Conservation (phyloP, 2,113 vertebrate species). For the Gymnocephalus cernua region DNA sequence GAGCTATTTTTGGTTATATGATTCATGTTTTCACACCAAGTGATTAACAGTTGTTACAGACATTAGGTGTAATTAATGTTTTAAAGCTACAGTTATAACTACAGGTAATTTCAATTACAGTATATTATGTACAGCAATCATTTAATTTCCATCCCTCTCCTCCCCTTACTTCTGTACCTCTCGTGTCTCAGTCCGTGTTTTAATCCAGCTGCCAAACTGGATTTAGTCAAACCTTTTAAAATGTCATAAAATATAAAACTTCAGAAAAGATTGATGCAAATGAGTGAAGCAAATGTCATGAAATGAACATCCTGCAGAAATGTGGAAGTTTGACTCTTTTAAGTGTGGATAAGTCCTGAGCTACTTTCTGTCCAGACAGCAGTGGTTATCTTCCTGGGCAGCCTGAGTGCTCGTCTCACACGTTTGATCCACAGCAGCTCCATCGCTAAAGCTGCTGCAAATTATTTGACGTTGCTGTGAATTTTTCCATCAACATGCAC, state of each 20-base stretch:
- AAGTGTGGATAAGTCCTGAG: neutral
- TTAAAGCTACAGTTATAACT: neutral
- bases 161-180: neutral
- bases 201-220: constrained; percentile 11
- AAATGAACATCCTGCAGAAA: neutral
- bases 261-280: neutral
- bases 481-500: neutral
- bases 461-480: neutral
- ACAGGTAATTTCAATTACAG: neutral
- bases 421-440: neutral
- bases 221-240: constrained; percentile 14
- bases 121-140: neutral
- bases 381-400: neutral
- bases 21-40: neutral
- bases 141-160: neutral
- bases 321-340: constrained; percentile 1
- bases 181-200: neutral
- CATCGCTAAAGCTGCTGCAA: neutral
- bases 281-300: constrained; percentile 2
- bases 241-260: constrained; percentile 23
- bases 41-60: neutral
- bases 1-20: no score
- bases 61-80: neutral
- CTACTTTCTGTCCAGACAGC: neutral
- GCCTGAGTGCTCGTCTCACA: neutral